Evolutionary conservation across 2,888 invertebrate species (phyloP).

Genomic region (Serrognathus titanus): DNA sequence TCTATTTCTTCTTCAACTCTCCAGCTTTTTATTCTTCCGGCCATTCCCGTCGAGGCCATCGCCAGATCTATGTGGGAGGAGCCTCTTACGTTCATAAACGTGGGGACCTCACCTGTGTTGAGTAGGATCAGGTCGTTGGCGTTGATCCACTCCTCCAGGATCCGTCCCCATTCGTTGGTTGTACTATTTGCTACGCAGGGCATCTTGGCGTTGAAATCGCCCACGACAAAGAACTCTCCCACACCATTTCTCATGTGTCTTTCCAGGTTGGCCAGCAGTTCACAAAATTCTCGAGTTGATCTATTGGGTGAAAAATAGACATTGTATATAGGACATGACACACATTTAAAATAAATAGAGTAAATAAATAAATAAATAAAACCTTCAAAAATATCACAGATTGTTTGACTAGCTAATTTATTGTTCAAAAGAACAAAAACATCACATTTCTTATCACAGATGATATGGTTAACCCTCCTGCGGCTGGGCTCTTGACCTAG

Average conservation of each 20-base stretch:
- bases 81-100: conserved; percentile 6
- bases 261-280: conserved; percentile 8
- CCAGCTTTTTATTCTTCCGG: conserved; percentile 3
- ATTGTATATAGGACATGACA: too few species aligned
- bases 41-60: neutral
- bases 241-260: conserved; percentile 1
- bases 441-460: too few species aligned
- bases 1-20: neutral
- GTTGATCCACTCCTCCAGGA: conserved; percentile 14
- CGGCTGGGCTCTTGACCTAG: too few species aligned
- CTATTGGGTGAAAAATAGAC: conserved; percentile 18
- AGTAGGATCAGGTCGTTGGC: conserved; percentile 1
- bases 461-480: too few species aligned
- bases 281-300: conserved; percentile 18
- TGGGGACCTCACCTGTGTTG: conserved; percentile 13
- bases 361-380: too few species aligned
- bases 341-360: too few species aligned
- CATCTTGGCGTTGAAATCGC: conserved; percentile 11
- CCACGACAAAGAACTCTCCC: neutral
- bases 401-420: too few species aligned
- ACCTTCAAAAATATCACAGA: conserved; percentile 1
- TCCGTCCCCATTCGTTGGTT: conserved; percentile 8
- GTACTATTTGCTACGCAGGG: neutral
- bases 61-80: conserved; percentile 16
- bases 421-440: too few species aligned